Percentiles rank a stretch among this genome's conserved stretches.
phyloP scores from a whole-genome alignment of 64 coral and sea anemone species.

The Actinia equina region DNA sequence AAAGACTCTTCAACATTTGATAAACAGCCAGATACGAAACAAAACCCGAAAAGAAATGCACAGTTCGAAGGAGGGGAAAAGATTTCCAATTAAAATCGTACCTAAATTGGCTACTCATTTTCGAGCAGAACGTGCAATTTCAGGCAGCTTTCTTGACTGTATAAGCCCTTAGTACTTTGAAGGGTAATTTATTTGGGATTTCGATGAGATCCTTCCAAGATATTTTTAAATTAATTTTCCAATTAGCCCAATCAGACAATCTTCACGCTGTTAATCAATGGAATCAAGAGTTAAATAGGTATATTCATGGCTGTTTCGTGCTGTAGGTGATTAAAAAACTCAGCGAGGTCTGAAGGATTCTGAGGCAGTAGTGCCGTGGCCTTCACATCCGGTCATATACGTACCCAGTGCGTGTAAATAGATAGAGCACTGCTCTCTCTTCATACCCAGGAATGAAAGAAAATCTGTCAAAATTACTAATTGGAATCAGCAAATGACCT shows the following conservation, averaged over 20 bases:
- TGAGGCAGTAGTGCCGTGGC: background rate
- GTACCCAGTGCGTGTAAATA: background rate
- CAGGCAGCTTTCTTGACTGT: too few species aligned
- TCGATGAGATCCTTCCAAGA: background rate
- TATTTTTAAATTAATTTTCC: constrained; percentile 9
- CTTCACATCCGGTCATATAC: too few species aligned
- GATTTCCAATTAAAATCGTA: background rate
- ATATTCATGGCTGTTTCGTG: background rate
- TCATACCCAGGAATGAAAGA: too few species aligned
- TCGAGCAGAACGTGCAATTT: background rate
- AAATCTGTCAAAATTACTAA: too few species aligned
- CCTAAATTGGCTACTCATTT: background rate
- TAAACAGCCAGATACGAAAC: background rate
- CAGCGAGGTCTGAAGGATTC: background rate
- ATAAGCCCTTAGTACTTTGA: background rate
- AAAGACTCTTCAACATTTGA: background rate
- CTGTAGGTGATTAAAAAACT: background rate
- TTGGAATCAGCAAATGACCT: too few species aligned
- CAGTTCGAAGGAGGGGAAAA: background rate
- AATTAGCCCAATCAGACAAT: background rate
- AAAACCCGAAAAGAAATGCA: background rate
- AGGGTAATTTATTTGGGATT: background rate
- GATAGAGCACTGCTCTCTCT: background rate
- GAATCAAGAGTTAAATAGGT: background rate
- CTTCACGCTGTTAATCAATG: background rate